Evolutionary conservation across 1,140 invertebrate species (phyloP).

Genomic region (Drosophila melanica): DNA sequence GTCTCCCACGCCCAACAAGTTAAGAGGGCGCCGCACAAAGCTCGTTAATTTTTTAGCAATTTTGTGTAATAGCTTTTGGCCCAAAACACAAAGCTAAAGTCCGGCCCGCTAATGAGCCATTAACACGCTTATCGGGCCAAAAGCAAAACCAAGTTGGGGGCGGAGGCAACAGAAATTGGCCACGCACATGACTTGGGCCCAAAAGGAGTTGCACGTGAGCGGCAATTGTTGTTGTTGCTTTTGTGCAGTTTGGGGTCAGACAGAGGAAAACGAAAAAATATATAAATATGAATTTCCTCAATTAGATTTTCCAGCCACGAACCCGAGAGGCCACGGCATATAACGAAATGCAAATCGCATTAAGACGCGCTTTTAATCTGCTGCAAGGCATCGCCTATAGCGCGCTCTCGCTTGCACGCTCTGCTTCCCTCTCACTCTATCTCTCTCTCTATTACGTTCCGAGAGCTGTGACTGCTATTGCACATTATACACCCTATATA

Average conservation of each 20-base stretch:
- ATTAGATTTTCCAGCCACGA: constrained; percentile 60
- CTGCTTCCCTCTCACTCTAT: background rate
- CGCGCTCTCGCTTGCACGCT: constrained; percentile 18
- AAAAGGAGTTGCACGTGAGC: constrained; percentile 25
- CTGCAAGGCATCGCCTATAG: constrained; percentile 59
- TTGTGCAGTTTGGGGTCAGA: constrained; percentile 34
- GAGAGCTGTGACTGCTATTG: no score
- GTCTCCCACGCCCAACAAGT: constrained; percentile 39
- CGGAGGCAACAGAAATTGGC: constrained; percentile 41
- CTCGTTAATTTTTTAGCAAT: constrained; percentile 51
- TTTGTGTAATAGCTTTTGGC: constrained; percentile 45
- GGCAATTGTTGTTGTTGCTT: constrained; percentile 4
- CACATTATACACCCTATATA: no score
- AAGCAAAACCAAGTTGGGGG: constrained; percentile 17
- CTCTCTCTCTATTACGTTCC: background rate
- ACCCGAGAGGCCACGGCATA: constrained; percentile 36
- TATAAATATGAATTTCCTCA: constrained; percentile 72
- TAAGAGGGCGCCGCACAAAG: constrained; percentile 11
- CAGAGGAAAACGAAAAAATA: constrained; percentile 15
- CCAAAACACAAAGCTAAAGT: constrained; percentile 12
- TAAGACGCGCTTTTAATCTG: constrained; percentile 67
- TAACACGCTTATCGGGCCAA: constrained; percentile 68
- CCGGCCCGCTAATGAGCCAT: constrained; percentile 63
- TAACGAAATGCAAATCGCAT: constrained; percentile 69
- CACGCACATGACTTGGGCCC: constrained; percentile 54